Base-by-base conservation (phyloP, 2,113 vertebrate genomes). In the Carassius auratus region DNA sequence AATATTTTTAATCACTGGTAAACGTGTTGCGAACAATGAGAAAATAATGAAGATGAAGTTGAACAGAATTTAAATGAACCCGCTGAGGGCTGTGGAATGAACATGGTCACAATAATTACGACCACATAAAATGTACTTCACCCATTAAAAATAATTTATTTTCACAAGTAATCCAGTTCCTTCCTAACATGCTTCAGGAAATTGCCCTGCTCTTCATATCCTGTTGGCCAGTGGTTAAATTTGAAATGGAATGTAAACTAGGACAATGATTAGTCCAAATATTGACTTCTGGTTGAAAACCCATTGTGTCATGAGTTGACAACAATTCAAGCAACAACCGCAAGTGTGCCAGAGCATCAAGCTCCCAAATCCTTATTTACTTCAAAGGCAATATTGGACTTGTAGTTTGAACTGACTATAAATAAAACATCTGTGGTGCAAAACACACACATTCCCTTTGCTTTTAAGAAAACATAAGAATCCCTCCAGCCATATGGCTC, bases 41-140 rank as follows among this genome's bases (percentile, higher is more conserved):
- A 88, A 92, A 93, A 92, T 94, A 93, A 94, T 93, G 91, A 93
- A 92, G 92, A 93, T 92, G 91, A 93, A 93, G 88, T 91, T 85
- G 87, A 87, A 90, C 81, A 66, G 90, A 90, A 93, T 92, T 92
- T 92, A 90, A 93, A 94, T 93, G 89, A 93, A 92, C 88, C 88
- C 88, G 87, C 89, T 86, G 91, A 92, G 87, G 89, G 23, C 81
- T 91, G 86, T 81, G 92, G 87, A 88, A 91, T 91, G 90, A 92
- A 86, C 85, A 79, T 83, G 87, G 78, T 88, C 79, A 87, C 91
- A 93, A 93, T 92, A 92, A 94, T 93, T 93, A 91, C 91, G 90
- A 90, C 86, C 88, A 91, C 88, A 89, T 88, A 89, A 92, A 94
- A 92, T 89, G 87, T 87, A 90, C 89, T 87, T 86, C 91, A 92